phyloP scores from a whole-genome alignment of 2,797 vertebrate species.

The Pseudochromis fuscus region DNA sequence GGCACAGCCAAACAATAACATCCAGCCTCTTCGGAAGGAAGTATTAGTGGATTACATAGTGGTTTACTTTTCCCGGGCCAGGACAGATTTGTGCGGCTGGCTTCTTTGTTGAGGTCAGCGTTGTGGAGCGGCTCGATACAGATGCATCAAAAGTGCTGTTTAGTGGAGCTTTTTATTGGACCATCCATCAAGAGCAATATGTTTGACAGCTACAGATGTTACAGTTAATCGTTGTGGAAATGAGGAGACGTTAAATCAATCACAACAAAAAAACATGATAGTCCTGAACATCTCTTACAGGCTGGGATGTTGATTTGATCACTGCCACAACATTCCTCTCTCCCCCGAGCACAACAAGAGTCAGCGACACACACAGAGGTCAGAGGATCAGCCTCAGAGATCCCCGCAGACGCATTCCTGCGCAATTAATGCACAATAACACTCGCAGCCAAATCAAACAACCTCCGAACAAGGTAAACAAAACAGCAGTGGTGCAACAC shows the following conservation, averaged over 20 bases:
- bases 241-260: conserved; percentile 23
- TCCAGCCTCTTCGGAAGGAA: conserved; percentile 54
- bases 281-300: conserved; percentile 11
- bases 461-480: conserved; percentile 55
- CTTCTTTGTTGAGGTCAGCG: conserved; percentile 48
- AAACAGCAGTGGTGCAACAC: conserved; percentile 61
- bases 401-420: conserved; percentile 52
- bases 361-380: conserved; percentile 34
- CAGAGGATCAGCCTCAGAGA: conserved; percentile 31
- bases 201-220: conserved; percentile 46
- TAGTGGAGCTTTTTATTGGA: conserved; percentile 1
- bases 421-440: conserved; percentile 51
- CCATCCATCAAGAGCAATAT: conserved; percentile 40
- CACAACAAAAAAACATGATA: conserved; percentile 17
- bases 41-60: conserved; percentile 65
- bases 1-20: conserved; percentile 69
- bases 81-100: conserved; percentile 48
- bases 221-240: conserved; percentile 34
- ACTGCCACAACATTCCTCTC: conserved; percentile 59
- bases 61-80: conserved; percentile 69
- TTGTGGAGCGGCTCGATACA: conserved; percentile 11
- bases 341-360: conserved; percentile 19
- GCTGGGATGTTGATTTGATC: conserved; percentile 55
- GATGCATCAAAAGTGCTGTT: conserved; percentile 22
- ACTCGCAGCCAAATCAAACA: conserved; percentile 75